Percentiles rank a stretch among this genome's conserved stretches.
Evolutionary conservation across 2,113 vertebrate species (phyloP).

Genomic region (Tricholaema leucomelas): DNA sequence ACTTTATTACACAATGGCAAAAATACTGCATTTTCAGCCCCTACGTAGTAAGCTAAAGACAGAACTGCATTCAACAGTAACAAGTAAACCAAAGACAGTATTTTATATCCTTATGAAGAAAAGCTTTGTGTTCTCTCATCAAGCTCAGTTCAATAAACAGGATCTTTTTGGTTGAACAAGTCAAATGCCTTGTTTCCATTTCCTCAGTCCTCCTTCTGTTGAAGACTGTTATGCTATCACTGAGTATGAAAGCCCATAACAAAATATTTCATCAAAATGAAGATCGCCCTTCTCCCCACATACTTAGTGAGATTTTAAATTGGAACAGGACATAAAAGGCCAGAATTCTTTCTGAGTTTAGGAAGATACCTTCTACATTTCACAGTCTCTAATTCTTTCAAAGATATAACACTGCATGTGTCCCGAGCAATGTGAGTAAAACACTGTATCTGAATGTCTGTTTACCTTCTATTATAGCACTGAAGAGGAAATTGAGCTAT

Average conservation of each 20-base stretch:
- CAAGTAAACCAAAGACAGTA: background rate
- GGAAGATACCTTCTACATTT: background rate
- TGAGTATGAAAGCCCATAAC: background rate
- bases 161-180: background rate
- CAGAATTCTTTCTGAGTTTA: background rate
- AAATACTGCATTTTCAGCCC: background rate
- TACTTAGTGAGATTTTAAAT: background rate
- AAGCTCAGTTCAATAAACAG: background rate
- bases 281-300: accelerated
- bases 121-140: background rate
- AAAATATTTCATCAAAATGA: background rate
- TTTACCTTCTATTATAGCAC: slow-evolving; percentile 41
- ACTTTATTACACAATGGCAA: background rate
- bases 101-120: background rate
- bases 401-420: background rate
- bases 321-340: background rate
- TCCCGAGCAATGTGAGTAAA: background rate
- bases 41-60: background rate
- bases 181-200: background rate
- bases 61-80: background rate
- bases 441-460: background rate
- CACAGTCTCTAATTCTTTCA: background rate
- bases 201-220: background rate
- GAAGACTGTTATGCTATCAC: background rate
- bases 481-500: slow-evolving; percentile 49